phyloP scores from a whole-genome alignment of 1,140 invertebrate genomes.

The Magallana gigas region DNA sequence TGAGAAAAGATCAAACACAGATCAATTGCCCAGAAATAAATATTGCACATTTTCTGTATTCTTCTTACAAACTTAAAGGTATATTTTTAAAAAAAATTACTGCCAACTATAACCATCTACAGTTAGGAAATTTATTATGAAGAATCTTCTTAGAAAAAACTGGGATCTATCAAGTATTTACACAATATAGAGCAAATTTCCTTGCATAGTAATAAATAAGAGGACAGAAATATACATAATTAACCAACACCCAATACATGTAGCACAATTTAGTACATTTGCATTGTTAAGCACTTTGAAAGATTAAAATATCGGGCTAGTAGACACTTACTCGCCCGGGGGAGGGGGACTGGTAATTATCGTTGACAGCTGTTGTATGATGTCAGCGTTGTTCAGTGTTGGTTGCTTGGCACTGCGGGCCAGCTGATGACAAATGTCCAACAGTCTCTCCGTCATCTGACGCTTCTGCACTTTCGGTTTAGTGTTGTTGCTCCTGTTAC shows the following conservation, averaged over 20 bases:
- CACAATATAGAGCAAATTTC: not conserved
- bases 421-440: constrained; percentile 71
- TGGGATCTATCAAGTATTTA: not conserved
- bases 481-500: constrained; percentile 76
- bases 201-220: not conserved
- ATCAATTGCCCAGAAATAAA: not conserved
- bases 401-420: constrained; percentile 62
- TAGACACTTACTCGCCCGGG: not conserved
- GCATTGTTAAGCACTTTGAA: not conserved
- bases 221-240: not conserved
- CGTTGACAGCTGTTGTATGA: constrained; percentile 73
- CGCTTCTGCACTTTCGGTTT: constrained; percentile 75
- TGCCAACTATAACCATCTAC: no score
- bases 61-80: no score
- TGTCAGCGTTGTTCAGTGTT: constrained; percentile 69
- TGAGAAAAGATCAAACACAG: not conserved
- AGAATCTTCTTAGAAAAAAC: no score
- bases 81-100: no score
- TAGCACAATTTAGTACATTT: no score
- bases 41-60: not conserved
- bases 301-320: not conserved
- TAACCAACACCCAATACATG: no score
- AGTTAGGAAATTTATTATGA: no score
- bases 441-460: constrained; percentile 70
- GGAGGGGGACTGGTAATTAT: constrained; percentile 59